These are phyloP conservation scores for Temnothorax curvispinosus DNA, from an alignment of 1,140 invertebrate genomes.

Conservation along the genomic window DNA sequence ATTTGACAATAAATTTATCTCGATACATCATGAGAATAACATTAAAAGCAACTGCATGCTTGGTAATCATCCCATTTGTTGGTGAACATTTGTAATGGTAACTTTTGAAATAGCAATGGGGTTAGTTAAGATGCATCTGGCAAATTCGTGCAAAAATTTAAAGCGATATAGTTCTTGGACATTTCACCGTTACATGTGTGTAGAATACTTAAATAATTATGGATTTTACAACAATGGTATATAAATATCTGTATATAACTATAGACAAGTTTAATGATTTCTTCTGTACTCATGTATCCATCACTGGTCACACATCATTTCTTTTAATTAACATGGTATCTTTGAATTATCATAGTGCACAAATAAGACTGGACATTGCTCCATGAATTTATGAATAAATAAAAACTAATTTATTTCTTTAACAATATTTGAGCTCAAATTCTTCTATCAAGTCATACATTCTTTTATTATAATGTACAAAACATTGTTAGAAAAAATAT, in stretches of 20 bases:
- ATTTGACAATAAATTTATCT: background rate
- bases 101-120: background rate
- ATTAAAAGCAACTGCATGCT: background rate
- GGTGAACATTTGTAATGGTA: background rate
- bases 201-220: background rate
- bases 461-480: background rate
- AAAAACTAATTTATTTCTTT: background rate
- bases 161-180: background rate
- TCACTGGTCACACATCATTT: background rate
- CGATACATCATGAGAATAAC: background rate
- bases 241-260: background rate
- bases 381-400: background rate
- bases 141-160: conserved; percentile 5
- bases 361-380: background rate
- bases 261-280: background rate
- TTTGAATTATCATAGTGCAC: background rate
- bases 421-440: background rate
- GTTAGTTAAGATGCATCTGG: background rate
- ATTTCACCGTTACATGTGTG: background rate
- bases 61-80: background rate
- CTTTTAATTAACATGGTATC: background rate
- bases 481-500: conserved; percentile 1
- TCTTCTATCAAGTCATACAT: background rate
- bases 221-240: background rate
- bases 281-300: background rate